phyloP scores from a whole-genome alignment of 2,113 vertebrate species.

The Sisor rabdophorus region DNA sequence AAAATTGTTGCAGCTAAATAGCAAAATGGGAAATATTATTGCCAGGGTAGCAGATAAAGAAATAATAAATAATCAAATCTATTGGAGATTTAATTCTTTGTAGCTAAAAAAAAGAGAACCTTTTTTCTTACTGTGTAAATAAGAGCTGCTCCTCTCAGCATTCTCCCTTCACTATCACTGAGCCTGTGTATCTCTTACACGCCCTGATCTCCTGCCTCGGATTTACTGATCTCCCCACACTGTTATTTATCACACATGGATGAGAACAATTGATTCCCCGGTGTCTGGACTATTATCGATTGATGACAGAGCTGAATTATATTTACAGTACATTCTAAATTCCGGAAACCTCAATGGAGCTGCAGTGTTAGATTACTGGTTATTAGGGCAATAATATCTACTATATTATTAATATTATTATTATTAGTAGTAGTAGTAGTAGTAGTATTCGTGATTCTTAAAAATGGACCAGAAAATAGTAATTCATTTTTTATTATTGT shows the following conservation, averaged over 20 bases:
- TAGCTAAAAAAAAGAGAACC: too few species aligned
- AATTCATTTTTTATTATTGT: too few species aligned
- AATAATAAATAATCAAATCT: too few species aligned
- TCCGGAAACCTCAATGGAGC: not conserved
- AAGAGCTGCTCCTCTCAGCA: conserved; percentile 5
- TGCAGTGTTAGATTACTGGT: not conserved
- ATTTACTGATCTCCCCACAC: conserved; percentile 8
- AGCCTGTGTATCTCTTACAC: not conserved
- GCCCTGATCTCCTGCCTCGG: too few species aligned
- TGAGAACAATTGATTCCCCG: conserved; percentile 11
- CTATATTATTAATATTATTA: too few species aligned
- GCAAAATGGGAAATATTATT: not conserved
- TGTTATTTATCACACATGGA: not conserved
- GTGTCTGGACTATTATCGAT: not conserved
- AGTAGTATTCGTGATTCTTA: too few species aligned
- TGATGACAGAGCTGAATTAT: not conserved
- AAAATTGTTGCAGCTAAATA: not conserved
- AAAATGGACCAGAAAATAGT: too few species aligned
- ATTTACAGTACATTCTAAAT: not conserved
- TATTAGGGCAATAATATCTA: not conserved
- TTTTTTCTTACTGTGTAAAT: not conserved
- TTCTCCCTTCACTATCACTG: not conserved
- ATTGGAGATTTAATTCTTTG: too few species aligned
- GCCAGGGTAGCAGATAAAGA: not conserved
- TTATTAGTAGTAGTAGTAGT: too few species aligned